Evolutionary conservation across 2,888 invertebrate species (phyloP).

Genomic region (Lissocephala sabroskyi): DNA sequence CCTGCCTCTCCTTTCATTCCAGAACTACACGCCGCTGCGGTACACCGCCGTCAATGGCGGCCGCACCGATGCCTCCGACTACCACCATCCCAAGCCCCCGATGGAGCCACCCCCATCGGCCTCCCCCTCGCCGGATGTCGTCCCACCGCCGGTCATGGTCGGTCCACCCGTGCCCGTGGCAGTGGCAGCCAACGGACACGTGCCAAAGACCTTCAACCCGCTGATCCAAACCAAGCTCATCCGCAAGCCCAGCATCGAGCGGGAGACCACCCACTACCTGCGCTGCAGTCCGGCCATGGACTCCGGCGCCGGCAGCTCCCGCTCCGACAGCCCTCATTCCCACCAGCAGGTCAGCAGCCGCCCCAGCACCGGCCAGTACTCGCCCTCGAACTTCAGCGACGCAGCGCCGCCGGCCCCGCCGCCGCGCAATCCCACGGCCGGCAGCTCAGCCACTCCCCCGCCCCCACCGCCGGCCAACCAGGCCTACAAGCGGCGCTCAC

Average conservation of each 20-base stretch:
- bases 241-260: slow-evolving; percentile 90
- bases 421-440: slow-evolving; percentile 81
- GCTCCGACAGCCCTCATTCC: slow-evolving; percentile 89
- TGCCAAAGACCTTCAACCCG: slow-evolving; percentile 73
- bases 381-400: slow-evolving; percentile 75
- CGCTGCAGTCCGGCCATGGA: slow-evolving; percentile 90
- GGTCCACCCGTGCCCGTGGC: slow-evolving; percentile 27
- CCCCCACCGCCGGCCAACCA: slow-evolving; percentile 80
- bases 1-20: slow-evolving; percentile 16
- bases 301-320: slow-evolving; percentile 89
- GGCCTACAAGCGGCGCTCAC: slow-evolving; percentile 84
- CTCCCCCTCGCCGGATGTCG: slow-evolving; percentile 63
- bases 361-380: slow-evolving; percentile 72
- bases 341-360: slow-evolving; percentile 79
- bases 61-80: slow-evolving; percentile 67
- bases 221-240: slow-evolving; percentile 82
- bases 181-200: slow-evolving; percentile 68
- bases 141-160: slow-evolving; percentile 32
- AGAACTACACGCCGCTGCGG: slow-evolving; percentile 69
- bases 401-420: slow-evolving; percentile 82
- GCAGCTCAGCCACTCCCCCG: slow-evolving; percentile 74
- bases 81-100: slow-evolving; percentile 67
- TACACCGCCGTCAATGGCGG: slow-evolving; percentile 69
- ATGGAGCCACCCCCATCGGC: slow-evolving; percentile 68
- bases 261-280: slow-evolving; percentile 80